Percentiles rank a stretch among this genome's conserved stretches.
Conservation (phyloP, 2,113 vertebrate genomes). For the Montifringilla adamsi region DNA sequence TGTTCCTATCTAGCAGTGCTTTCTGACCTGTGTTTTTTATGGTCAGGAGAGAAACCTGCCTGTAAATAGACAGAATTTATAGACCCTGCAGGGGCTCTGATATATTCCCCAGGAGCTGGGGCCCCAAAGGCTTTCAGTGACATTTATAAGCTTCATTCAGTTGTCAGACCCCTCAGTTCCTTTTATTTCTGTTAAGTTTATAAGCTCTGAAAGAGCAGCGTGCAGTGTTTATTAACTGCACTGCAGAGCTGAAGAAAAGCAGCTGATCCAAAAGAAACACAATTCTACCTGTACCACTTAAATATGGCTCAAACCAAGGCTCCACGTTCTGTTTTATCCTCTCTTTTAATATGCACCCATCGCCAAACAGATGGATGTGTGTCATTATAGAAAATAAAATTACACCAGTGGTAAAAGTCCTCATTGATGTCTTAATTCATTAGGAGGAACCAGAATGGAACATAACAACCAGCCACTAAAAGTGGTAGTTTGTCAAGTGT, state of each 20-base stretch:
- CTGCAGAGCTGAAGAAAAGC: neutral
- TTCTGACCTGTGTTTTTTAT: conserved; percentile 19
- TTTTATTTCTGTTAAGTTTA: conserved; percentile 60
- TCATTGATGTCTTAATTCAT: neutral
- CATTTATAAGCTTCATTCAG: conserved; percentile 33
- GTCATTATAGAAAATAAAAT: neutral
- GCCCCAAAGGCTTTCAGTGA: neutral
- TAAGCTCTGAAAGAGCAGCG: conserved; percentile 37
- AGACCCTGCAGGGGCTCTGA: conserved; percentile 1
- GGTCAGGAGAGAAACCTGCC: conserved; percentile 15
- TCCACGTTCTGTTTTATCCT: neutral
- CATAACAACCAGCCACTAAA: neutral
- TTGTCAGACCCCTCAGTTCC: conserved; percentile 23
- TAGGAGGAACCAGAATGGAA: neutral
- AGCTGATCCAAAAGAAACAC: conserved; percentile 19
- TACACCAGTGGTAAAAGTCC: neutral
- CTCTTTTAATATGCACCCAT: neutral
- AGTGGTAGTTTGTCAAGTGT: neutral
- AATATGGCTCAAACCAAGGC: neutral
- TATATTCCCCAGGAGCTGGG: neutral
- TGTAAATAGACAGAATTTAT: conserved; percentile 49
- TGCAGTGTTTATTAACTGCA: conserved; percentile 31
- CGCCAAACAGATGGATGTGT: neutral
- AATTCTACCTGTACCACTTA: neutral
- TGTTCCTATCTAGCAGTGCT: neutral